A percentile compares a stretch with the other conserved stretches of the same genome.
Conservation (phyloP, 2,113 vertebrate species). For the Carettochelys insculpta region DNA sequence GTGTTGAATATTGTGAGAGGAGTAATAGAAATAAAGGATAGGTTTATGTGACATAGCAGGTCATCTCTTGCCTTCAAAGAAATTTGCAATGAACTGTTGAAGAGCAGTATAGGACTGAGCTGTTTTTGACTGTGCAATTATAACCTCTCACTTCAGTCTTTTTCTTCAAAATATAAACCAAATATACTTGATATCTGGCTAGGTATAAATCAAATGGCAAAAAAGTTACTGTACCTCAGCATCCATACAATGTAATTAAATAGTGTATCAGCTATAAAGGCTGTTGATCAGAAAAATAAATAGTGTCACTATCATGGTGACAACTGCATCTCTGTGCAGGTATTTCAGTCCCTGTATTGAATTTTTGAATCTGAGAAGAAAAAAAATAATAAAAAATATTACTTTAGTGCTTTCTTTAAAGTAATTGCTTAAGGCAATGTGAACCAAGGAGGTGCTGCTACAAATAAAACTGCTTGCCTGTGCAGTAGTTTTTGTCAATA, state of each 20-base stretch:
- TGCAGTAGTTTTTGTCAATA: neutral
- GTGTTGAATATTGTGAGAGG: neutral
- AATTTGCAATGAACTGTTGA: constrained; percentile 15
- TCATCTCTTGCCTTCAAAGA: neutral
- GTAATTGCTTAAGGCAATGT: constrained; percentile 1
- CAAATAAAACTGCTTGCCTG: constrained; percentile 29
- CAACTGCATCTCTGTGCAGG: neutral
- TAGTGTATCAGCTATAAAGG: neutral
- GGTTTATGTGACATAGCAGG: neutral
- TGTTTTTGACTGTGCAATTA: constrained; percentile 34
- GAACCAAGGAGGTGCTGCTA: neutral
- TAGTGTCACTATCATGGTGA: neutral
- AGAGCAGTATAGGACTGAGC: constrained; percentile 4
- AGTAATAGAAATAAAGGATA: neutral
- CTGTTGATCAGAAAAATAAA: neutral
- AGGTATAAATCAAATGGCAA: neutral
- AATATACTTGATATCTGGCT: neutral
- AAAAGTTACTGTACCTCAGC: neutral
- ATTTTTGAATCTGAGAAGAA: neutral
- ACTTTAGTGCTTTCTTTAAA: neutral
- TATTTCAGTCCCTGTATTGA: neutral
- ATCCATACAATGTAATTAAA: neutral
- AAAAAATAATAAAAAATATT: no score
- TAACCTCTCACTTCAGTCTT: neutral
- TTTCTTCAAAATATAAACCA: neutral